These are phyloP conservation scores for Ophiothrix spiculata DNA, from an alignment of 35 echinoderm and acorn worm species.

Conservation along the genomic window DNA sequence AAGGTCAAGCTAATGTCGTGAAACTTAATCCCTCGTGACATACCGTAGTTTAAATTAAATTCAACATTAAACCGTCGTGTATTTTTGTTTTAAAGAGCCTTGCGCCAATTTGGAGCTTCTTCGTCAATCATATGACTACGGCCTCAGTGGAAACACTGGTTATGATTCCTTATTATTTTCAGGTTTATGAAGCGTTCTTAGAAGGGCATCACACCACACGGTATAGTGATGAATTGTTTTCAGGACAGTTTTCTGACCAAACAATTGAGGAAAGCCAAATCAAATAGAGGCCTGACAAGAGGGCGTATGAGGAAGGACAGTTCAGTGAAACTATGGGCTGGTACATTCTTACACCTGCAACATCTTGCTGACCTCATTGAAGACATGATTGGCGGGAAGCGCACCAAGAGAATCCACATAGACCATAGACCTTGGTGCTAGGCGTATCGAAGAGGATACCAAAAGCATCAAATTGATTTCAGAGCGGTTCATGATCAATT, in stretches of 20 bases:
- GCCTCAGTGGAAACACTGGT: too few relatives aligned
- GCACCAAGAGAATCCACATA: slow-evolving; percentile 38
- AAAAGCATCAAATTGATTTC: slow-evolving; percentile 22
- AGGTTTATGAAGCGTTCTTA: slow-evolving; percentile 27
- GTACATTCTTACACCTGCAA: slow-evolving; percentile 57
- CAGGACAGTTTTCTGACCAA: too few relatives aligned
- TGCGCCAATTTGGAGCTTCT: too few relatives aligned
- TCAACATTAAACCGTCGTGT: too few relatives aligned
- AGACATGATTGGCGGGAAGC: slow-evolving; percentile 51
- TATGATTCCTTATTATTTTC: not conserved
- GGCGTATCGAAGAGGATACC: slow-evolving; percentile 13
- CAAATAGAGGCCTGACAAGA: slow-evolving; percentile 33
- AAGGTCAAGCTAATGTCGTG: too few relatives aligned
- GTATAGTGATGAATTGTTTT: slow-evolving; percentile 34
- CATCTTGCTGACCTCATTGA: slow-evolving; percentile 53
- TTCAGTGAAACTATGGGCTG: slow-evolving; percentile 54
- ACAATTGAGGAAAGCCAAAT: slow-evolving; percentile 48
- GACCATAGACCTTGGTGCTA: slow-evolving; percentile 30
- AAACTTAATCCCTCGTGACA: too few relatives aligned
- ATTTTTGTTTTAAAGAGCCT: too few relatives aligned
- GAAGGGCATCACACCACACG: slow-evolving; percentile 29
- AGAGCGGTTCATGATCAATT: slow-evolving; percentile 21
- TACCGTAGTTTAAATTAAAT: too few relatives aligned
- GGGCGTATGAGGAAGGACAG: slow-evolving; percentile 32
- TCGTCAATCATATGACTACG: too few relatives aligned